A percentile compares a stretch with the other conserved stretches of the same genome.
Evolutionary conservation across 2,888 invertebrate species (phyloP).

Genomic region (Lymantria dispar): DNA sequence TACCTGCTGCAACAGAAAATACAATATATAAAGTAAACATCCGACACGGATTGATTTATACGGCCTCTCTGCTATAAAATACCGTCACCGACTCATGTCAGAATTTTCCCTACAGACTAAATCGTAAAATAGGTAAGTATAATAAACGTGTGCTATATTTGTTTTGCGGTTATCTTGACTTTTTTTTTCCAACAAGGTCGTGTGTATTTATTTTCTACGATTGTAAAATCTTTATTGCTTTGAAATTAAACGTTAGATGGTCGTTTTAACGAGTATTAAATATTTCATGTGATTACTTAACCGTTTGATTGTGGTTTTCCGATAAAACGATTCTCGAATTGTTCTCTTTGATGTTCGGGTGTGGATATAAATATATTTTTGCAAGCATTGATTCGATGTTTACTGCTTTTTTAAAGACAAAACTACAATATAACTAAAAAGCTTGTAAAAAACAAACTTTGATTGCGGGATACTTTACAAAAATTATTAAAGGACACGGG

Average conservation of each 20-base stretch:
- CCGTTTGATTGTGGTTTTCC: neutral
- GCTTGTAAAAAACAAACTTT: too few species aligned
- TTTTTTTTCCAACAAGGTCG: neutral
- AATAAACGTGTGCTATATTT: constrained; percentile 13
- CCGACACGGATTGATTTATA: constrained; percentile 28
- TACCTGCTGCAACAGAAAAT: neutral
- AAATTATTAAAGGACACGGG: too few species aligned
- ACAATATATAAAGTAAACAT: constrained; percentile 17
- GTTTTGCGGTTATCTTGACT: constrained; percentile 8
- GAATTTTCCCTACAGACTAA: constrained; percentile 1
- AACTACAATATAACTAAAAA: too few species aligned
- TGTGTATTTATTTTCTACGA: constrained; percentile 1
- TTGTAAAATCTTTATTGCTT: constrained; percentile 3
- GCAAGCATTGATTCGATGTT: too few species aligned
- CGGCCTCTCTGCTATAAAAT: constrained; percentile 22
- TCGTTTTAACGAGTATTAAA: neutral
- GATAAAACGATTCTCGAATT: too few species aligned
- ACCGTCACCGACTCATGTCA: constrained; percentile 8
- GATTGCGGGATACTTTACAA: too few species aligned
- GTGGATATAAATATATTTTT: too few species aligned
- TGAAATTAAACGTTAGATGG: neutral
- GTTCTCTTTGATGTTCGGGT: too few species aligned
- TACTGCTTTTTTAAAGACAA: too few species aligned
- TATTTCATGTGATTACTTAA: neutral
- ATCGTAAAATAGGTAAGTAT: constrained; percentile 21